Conservation (phyloP, 2,113 vertebrate species). For the Leptodactylus fuscus region DNA sequence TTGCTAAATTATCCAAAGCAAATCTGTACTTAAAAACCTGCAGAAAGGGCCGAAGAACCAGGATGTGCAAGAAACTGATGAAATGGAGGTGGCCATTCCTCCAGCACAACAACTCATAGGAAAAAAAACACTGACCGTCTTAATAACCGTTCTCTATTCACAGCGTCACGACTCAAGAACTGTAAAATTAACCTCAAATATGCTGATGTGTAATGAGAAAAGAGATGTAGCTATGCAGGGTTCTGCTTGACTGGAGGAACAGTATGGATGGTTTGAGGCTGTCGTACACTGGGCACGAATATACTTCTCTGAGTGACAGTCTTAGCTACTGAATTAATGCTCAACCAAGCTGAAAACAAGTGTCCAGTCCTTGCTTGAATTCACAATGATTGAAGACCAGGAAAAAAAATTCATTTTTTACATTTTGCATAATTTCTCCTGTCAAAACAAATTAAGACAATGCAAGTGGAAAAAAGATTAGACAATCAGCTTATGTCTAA, state of each 20-base stretch:
- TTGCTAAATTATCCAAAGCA: background rate
- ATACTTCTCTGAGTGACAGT: constrained; percentile 10
- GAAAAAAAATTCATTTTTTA: background rate
- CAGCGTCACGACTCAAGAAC: background rate
- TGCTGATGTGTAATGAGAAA: constrained; percentile 26
- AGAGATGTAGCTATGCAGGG: background rate
- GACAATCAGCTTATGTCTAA: background rate
- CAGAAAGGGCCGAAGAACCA: background rate
- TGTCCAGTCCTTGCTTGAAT: constrained; percentile 18
- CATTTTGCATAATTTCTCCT: constrained; percentile 7
- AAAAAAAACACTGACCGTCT: constrained; percentile 47
- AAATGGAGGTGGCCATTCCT: background rate
- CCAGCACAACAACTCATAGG: constrained; percentile 20
- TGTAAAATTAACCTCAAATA: background rate
- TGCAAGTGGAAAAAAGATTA: background rate
- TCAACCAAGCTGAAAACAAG: constrained; percentile 54
- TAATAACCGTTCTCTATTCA: background rate
- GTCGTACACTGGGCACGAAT: background rate
- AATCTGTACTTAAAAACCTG: background rate
- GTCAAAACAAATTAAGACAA: constrained; percentile 1
- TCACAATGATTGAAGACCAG: constrained; percentile 38
- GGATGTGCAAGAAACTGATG: background rate
- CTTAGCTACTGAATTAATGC: constrained; percentile 47
- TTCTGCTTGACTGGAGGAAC: background rate
- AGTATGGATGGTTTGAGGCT: background rate